These are phyloP conservation scores for Coracias cyanogaster DNA, from an alignment of 2,797 vertebrate species.

Conservation along the genomic window DNA sequence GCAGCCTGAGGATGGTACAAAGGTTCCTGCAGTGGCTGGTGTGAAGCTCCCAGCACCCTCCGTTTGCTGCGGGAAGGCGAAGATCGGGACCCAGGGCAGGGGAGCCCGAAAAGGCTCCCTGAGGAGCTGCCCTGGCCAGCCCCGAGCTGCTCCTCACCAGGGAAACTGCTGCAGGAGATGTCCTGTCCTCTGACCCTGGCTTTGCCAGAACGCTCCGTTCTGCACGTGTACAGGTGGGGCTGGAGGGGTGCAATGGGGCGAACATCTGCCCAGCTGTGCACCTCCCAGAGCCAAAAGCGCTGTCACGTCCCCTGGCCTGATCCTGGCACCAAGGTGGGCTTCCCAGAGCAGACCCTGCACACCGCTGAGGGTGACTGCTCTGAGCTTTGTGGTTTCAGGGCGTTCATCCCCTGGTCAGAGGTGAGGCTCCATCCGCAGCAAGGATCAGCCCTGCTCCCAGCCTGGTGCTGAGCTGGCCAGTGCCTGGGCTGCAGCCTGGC, in stretches of 20 bases:
- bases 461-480: neutral
- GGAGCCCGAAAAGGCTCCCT: neutral
- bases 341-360: neutral
- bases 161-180: neutral
- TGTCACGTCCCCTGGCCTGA: neutral
- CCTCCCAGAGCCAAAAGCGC: neutral
- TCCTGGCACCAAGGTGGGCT: neutral
- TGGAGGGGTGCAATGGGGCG: fast-evolving
- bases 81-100: fast-evolving
- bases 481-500: neutral
- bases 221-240: fast-evolving
- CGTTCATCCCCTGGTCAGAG: neutral
- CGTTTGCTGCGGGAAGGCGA: fast-evolving
- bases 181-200: neutral
- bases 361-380: fast-evolving
- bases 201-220: neutral
- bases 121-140: neutral
- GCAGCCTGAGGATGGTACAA: neutral
- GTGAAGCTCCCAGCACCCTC: neutral
- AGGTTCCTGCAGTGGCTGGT: fast-evolving
- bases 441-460: neutral
- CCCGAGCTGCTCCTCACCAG: fast-evolving
- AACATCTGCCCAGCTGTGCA: neutral
- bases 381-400: neutral
- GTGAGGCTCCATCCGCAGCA: fast-evolving